Conservation (phyloP, 2,888 invertebrate genomes). For the Crematogaster levior region DNA sequence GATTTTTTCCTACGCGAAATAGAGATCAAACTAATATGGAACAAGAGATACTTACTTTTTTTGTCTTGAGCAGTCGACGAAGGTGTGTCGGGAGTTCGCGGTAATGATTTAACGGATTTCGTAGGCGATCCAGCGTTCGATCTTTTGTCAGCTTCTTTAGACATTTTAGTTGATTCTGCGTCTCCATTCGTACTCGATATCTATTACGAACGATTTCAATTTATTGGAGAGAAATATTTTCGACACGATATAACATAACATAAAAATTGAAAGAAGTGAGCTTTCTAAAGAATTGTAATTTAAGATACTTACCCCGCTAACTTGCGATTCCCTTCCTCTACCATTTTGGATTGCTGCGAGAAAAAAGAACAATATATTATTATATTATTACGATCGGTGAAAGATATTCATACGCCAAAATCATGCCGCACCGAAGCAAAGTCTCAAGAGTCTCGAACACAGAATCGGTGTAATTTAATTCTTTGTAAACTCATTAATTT, state of each 20-base stretch:
- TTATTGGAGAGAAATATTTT: neutral
- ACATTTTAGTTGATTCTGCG: conserved; percentile 90
- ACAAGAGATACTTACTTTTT: conserved; percentile 89
- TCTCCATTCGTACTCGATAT: conserved; percentile 88
- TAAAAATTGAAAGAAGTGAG: neutral
- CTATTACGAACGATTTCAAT: conserved; percentile 38
- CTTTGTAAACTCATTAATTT: neutral
- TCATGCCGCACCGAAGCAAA: conserved; percentile 66
- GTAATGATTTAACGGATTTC: conserved; percentile 87
- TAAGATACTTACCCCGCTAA: conserved; percentile 88
- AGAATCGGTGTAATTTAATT: neutral
- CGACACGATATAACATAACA: neutral
- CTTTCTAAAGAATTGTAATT: neutral
- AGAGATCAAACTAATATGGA: neutral
- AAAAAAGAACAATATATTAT: conserved; percentile 65
- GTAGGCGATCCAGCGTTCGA: conserved; percentile 85
- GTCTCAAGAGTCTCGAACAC: conserved; percentile 57
- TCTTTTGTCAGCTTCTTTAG: conserved; percentile 85
- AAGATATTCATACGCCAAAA: neutral
- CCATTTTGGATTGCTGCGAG: conserved; percentile 93
- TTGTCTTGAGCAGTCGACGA: conserved; percentile 88
- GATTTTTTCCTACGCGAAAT: neutral
- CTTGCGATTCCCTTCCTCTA: conserved; percentile 93
- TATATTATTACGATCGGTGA: neutral
- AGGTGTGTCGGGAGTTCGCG: conserved; percentile 91